phyloP scores from a whole-genome alignment of 37 sponge, comb jelly and placozoan species.

The Tethya wilhelma region DNA sequence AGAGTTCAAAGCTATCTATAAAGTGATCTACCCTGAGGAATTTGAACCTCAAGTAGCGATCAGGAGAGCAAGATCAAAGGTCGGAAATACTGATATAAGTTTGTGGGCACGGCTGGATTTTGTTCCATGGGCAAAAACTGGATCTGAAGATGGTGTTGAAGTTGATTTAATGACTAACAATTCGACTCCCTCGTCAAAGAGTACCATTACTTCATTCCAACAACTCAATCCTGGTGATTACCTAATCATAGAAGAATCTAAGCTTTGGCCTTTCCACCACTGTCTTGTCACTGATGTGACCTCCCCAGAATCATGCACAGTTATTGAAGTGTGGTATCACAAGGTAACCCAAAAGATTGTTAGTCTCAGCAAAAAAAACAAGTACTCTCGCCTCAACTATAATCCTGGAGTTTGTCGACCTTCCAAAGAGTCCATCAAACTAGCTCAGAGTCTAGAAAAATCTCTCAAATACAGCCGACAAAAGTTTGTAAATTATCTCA shows the following conservation, averaged over 20 bases:
- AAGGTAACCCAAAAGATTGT: background rate
- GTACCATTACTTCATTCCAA: constrained; percentile 1
- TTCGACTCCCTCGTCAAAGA: constrained; percentile 13
- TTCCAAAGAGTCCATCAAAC: background rate
- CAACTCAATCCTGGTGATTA: constrained; percentile 39
- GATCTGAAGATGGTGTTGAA: constrained; percentile 33
- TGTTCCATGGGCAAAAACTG: constrained; percentile 33
- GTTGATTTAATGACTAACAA: constrained; percentile 13
- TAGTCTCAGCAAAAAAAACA: background rate
- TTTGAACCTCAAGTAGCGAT: constrained; percentile 3
- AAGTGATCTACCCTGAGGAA: constrained; percentile 23
- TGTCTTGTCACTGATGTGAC: constrained; percentile 12
- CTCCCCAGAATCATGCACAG: background rate
- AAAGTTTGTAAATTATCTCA: constrained; percentile 14
- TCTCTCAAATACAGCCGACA: background rate
- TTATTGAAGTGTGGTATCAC: background rate
- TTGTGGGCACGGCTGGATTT: constrained; percentile 3
- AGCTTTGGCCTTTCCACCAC: background rate
- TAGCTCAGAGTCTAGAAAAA: background rate
- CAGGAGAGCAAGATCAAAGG: constrained; percentile 7
- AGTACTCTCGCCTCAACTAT: background rate
- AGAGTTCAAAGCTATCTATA: background rate
- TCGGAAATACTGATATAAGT: background rate
- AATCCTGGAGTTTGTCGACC: constrained; percentile 2
- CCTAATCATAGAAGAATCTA: constrained; percentile 1